Evolutionary conservation across 2,797 vertebrate species (phyloP), one percentile per base, ranked within the genome.

Genomic region (Eospalax fontanierii): DNA sequence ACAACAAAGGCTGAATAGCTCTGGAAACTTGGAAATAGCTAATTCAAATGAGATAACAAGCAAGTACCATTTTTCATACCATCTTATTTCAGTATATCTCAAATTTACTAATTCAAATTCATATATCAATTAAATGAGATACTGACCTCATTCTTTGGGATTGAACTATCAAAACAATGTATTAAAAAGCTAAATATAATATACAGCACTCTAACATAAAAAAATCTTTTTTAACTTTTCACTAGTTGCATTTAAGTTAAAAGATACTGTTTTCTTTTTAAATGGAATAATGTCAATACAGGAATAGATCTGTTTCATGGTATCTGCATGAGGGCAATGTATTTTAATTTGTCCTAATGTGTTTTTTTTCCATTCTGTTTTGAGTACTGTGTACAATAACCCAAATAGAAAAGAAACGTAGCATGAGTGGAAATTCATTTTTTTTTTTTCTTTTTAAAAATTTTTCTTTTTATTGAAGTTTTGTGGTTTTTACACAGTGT

Each of bases 41-140:
- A 59, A 70, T 94, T 88, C 93, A 0, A n/a, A 90, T 50, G 93
- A 66, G 7, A 54, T 98, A 95, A 95, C 50, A 94, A 0, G 97
- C 40, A 97, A 98, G 97, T 95, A 95, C 16, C 54, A 83, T 81
- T 92, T 94, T 94, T 89, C 93, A 82, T 50, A 40, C 2, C 22
- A 81, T 83, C 94, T 94, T 57, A 24, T 84, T 91, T 95, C 65
- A 91, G 59, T 78, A 76, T 68, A 70, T 78, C 24, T 12, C 38
- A 88, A 70, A 1, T 40, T 86, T 78, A 95, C 21, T 57, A 61
- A 35, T 83, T 92, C 26, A 74, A 89, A 93, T 24, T 76, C 46
- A 70, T 26, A 46, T 91, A 83, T 93, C 89, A 82, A 73, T 75
- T 83, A 92, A 70, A 87, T 79, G n/a, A 96, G n/a, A 90, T 2